Conservation (phyloP, 2,113 vertebrate genomes). For the Macroglossus sobrinus region DNA sequence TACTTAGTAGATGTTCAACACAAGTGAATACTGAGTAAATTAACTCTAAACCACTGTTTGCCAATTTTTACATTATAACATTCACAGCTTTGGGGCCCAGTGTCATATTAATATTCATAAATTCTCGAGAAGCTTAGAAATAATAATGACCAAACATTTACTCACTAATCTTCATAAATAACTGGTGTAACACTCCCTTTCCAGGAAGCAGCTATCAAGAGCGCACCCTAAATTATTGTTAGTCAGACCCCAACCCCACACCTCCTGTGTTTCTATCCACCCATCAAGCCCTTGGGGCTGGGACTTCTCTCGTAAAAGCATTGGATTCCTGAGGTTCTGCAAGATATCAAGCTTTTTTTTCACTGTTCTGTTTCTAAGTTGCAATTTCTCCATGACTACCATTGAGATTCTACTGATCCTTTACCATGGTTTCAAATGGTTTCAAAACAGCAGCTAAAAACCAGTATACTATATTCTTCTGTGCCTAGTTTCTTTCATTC, state of each 20-base stretch:
- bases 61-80: not conserved
- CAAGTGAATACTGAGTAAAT: not conserved
- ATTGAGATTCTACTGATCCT: not conserved
- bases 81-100: not conserved
- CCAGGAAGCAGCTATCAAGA: not conserved
- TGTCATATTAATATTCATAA: not conserved
- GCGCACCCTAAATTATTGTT: too few species aligned
- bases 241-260: not conserved
- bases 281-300: not conserved
- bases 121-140: not conserved
- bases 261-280: not conserved
- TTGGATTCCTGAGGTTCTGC: not conserved
- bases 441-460: constrained; percentile 45
- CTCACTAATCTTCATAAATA: not conserved
- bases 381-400: constrained; percentile 43
- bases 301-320: not conserved
- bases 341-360: not conserved
- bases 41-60: not conserved
- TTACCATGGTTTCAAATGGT: not conserved
- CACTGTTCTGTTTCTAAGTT: constrained; percentile 8
- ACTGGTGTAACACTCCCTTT: not conserved
- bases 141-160: not conserved
- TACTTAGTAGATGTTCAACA: not conserved
- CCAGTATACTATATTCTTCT: not conserved
- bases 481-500: not conserved